phyloP scores from a whole-genome alignment of 2,113 vertebrate genomes.

The Recurvirostra avosetta region DNA sequence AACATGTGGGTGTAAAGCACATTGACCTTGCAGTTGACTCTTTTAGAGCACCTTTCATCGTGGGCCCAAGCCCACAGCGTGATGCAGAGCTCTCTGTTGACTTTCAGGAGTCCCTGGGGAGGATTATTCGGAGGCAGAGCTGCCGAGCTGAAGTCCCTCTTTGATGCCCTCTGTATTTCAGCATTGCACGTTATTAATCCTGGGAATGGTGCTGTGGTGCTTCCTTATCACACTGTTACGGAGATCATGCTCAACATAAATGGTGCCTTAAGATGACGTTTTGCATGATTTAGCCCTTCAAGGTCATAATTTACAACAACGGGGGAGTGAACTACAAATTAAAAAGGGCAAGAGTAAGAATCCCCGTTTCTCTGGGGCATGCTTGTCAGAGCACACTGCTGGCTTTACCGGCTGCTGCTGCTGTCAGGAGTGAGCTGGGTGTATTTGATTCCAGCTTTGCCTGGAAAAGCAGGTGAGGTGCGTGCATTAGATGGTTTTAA shows the following conservation, averaged over 20 bases:
- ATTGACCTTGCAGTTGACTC: slow-evolving; percentile 1
- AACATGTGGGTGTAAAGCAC: not conserved
- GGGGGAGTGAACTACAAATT: not conserved
- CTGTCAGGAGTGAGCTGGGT: not conserved
- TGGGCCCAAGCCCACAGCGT: not conserved
- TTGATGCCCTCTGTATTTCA: not conserved
- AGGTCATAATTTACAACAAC: not conserved
- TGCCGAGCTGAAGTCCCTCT: not conserved
- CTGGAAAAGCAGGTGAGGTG: not conserved
- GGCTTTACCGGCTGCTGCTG: not conserved
- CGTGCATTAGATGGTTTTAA: not conserved
- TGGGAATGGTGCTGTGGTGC: not conserved
- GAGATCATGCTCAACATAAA: not conserved
- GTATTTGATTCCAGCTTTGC: not conserved
- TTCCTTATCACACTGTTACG: not conserved
- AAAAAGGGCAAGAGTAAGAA: not conserved
- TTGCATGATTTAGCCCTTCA: not conserved
- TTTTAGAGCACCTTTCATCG: slow-evolving; percentile 30
- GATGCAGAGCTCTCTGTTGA: not conserved
- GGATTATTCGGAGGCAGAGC: not conserved
- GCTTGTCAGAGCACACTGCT: not conserved
- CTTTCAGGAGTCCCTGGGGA: not conserved
- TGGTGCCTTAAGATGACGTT: not conserved
- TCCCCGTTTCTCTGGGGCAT: not conserved
- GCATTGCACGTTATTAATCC: not conserved